Conservation (phyloP, 1,140 invertebrate species). For the Nephotettix cincticeps region DNA sequence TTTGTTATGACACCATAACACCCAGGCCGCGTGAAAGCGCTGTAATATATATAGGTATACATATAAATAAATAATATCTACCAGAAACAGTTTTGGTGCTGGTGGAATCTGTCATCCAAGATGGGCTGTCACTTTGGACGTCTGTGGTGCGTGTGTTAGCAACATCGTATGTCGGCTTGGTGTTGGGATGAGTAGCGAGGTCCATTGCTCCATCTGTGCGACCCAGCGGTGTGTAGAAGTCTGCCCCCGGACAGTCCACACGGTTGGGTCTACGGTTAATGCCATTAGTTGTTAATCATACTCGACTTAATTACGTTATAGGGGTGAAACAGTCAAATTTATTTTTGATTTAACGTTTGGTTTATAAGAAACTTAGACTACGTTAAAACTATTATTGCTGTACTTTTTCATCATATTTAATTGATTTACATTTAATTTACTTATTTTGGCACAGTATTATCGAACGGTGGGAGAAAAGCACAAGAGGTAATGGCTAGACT, state of each 20-base stretch:
- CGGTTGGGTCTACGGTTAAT: conserved; percentile 50
- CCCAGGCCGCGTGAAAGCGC: too few relatives aligned
- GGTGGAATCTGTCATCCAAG: neutral
- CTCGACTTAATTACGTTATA: too few relatives aligned
- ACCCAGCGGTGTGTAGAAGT: conserved; percentile 40
- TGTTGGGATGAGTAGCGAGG: conserved; percentile 12
- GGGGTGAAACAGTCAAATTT: too few relatives aligned
- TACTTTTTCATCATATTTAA: neutral
- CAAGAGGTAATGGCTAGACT: too few relatives aligned
- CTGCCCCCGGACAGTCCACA: conserved; percentile 49
- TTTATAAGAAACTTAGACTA: too few relatives aligned
- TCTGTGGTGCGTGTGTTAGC: conserved; percentile 10
- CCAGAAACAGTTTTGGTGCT: neutral
- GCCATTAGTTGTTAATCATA: too few relatives aligned
- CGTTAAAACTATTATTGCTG: too few relatives aligned
- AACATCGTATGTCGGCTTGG: conserved; percentile 6
- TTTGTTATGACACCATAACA: too few relatives aligned
- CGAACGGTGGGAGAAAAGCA: too few relatives aligned
- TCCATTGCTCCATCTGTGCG: conserved; percentile 22
- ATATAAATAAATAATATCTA: neutral
- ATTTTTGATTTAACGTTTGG: too few relatives aligned
- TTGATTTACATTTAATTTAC: neutral
- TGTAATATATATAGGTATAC: too few relatives aligned
- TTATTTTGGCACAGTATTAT: too few relatives aligned
- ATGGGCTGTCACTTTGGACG: conserved; percentile 16